phyloP scores from a whole-genome alignment of 2,113 vertebrate genomes.

The Malaclemys terrapin region DNA sequence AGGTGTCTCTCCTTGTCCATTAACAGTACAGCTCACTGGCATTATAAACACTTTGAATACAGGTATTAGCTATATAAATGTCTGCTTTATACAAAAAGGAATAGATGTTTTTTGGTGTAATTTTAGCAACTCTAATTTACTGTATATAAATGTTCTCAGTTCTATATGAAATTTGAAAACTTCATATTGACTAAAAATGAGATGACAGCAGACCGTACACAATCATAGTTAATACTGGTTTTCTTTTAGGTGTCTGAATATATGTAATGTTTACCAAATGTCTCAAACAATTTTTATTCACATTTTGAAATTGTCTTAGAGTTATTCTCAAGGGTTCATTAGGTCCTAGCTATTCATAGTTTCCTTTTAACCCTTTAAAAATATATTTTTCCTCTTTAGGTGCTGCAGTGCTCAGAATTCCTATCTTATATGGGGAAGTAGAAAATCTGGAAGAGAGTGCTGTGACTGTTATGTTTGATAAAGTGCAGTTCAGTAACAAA shows the following conservation, averaged over 20 bases:
- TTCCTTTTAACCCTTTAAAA: neutral
- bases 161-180: neutral
- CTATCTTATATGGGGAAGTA: conserved; percentile 92
- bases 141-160: neutral
- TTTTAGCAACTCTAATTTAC: neutral
- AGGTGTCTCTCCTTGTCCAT: neutral
- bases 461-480: conserved; percentile 91
- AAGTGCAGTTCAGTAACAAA: conserved; percentile 89
- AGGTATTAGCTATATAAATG: neutral
- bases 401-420: conserved; percentile 91
- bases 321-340: neutral
- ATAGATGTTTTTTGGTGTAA: neutral
- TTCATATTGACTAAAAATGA: neutral
- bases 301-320: neutral
- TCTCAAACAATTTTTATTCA: neutral
- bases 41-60: neutral
- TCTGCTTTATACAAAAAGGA: neutral
- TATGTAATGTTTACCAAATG: neutral
- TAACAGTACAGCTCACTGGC: neutral
- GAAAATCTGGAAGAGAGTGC: conserved; percentile 93
- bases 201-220: neutral
- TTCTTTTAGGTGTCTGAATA: neutral
- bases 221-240: neutral
- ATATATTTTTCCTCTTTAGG: conserved; percentile 69
- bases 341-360: neutral